A percentile compares a stretch with the other conserved stretches of the same genome.
Conservation (phyloP, 2,113 vertebrate genomes). For the Ceyx margarethae region DNA sequence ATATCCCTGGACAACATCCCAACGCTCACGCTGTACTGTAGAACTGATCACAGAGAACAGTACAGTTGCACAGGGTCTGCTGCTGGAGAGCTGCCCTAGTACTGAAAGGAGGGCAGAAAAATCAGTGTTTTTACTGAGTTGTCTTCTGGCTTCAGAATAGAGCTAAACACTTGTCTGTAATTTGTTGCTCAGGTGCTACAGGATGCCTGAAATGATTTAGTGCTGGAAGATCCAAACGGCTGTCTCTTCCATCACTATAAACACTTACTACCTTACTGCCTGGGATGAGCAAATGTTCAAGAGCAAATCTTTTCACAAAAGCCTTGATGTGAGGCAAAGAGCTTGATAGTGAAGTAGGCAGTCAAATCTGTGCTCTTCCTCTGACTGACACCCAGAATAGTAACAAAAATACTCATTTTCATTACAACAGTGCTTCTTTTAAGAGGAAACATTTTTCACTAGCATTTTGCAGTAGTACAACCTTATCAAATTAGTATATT, state of each 20-base stretch:
- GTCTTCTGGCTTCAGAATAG: not conserved
- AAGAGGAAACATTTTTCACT: conserved; percentile 22
- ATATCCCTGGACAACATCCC: not conserved
- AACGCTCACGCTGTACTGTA: not conserved
- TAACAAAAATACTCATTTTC: conserved; percentile 58
- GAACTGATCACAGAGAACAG: not conserved
- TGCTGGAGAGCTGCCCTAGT: not conserved
- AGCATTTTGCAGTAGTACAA: not conserved
- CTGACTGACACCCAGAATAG: conserved; percentile 52
- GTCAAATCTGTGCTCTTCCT: conserved; percentile 57
- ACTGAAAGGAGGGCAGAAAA: not conserved
- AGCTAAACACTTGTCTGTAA: not conserved
- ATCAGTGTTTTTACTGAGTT: not conserved
- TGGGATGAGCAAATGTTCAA: conserved; percentile 32
- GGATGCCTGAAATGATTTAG: not conserved
- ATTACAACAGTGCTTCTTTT: conserved; percentile 34
- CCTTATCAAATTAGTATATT: not conserved
- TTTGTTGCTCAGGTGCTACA: not conserved
- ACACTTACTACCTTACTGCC: not conserved
- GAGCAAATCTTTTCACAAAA: conserved; percentile 48
- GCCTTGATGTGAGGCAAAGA: conserved; percentile 44
- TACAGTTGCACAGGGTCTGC: not conserved
- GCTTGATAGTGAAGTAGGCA: conserved; percentile 46
- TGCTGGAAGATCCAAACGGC: not conserved
- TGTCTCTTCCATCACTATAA: conserved; percentile 16